These are phyloP conservation scores for Denticeps clupeoides DNA, from an alignment of 2,797 vertebrate genomes.

Conservation along the genomic window DNA sequence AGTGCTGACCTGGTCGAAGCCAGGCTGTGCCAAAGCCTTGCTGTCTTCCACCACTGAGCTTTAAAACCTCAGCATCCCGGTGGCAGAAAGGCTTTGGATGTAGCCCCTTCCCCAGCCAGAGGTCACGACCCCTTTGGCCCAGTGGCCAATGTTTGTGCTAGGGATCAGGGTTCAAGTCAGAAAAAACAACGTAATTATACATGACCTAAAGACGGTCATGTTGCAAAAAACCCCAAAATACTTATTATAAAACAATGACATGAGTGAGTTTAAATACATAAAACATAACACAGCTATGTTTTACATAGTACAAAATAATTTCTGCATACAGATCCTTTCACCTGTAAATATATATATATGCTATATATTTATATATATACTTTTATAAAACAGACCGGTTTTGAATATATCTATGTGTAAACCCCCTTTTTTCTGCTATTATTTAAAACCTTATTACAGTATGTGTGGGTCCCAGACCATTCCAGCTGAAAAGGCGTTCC, in stretches of 20 bases:
- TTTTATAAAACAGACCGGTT: constrained; percentile 39
- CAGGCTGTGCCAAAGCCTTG: neutral
- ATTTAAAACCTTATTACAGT: constrained; percentile 33
- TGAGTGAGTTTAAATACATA: constrained; percentile 32
- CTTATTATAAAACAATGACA: constrained; percentile 30
- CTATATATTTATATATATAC: constrained; percentile 71
- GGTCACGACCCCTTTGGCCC: constrained; percentile 13
- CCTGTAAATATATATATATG: constrained; percentile 68
- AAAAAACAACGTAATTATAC: constrained; percentile 17
- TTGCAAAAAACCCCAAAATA: constrained; percentile 21
- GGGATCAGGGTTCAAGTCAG: constrained; percentile 33
- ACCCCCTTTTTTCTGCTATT: constrained; percentile 40
- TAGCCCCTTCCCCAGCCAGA: neutral
- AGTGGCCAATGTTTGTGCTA: constrained; percentile 10
- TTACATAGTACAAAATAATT: constrained; percentile 67
- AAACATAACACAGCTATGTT: constrained; percentile 53
- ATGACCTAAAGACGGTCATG: constrained; percentile 24
- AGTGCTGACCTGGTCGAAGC: constrained; percentile 10
- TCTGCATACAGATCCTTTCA: constrained; percentile 64
- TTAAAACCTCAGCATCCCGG: neutral
- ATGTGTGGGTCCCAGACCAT: constrained; percentile 67
- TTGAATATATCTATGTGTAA: constrained; percentile 45
- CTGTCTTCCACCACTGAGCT: neutral
- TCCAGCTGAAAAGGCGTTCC: constrained; percentile 40
- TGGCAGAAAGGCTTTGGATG: neutral